Percentiles rank a stretch among this genome's conserved stretches.
phyloP scores from a whole-genome alignment of 2,888 invertebrate species.

The Mythimna impura region DNA sequence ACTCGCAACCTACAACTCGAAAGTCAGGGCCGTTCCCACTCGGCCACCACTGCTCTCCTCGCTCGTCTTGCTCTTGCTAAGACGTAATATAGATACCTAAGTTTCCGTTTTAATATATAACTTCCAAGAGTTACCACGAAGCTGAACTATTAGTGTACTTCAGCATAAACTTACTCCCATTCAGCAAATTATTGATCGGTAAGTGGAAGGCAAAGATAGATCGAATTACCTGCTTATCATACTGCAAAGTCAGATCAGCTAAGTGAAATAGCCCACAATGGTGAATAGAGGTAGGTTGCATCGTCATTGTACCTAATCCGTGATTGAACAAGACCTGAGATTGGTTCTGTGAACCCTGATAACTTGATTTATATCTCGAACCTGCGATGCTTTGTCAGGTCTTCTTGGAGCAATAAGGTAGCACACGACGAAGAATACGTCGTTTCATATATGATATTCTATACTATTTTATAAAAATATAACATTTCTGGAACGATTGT shows the following conservation, averaged over 20 bases:
- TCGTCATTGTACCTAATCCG: constrained; percentile 22
- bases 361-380: constrained; percentile 35
- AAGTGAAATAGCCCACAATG: constrained; percentile 15
- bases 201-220: constrained; percentile 19
- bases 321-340: constrained; percentile 26
- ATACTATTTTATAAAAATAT: not conserved
- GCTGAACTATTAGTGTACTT: constrained; percentile 32
- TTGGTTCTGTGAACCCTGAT: constrained; percentile 24
- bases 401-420: constrained; percentile 11
- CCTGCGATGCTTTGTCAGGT: constrained; percentile 6
- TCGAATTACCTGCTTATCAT: constrained; percentile 17
- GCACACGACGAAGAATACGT: not conserved
- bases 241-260: constrained; percentile 16
- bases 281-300: constrained; percentile 16
- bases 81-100: not conserved
- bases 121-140: constrained; percentile 7
- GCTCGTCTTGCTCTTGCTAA: not conserved
- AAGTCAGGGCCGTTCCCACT: too few species aligned
- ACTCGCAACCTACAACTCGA: too few species aligned
- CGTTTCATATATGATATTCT: not conserved
- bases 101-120: constrained; percentile 8
- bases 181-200: constrained; percentile 41
- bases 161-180: constrained; percentile 31
- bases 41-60: too few species aligned
- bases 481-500: not conserved